A percentile compares a stretch with the other conserved stretches of the same genome.
These are phyloP conservation scores for Parasteatoda tepidariorum DNA, from an alignment of 1,140 invertebrate genomes.

Conservation along the genomic window DNA sequence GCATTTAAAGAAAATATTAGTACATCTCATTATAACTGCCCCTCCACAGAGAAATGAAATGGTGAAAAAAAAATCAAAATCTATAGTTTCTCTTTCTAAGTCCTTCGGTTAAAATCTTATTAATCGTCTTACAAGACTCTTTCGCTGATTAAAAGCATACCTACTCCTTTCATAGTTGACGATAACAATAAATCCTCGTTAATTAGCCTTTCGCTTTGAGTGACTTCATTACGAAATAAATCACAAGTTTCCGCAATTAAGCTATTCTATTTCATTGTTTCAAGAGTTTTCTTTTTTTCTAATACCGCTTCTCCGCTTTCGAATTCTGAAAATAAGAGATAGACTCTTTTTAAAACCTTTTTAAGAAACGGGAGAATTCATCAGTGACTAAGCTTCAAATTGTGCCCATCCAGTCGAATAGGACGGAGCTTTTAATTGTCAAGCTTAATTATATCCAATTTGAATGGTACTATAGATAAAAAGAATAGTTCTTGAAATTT, in stretches of 20 bases:
- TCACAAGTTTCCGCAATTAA: slow-evolving; percentile 3
- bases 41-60: not conserved
- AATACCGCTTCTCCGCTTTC: too few relatives aligned
- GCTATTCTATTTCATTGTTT: not conserved
- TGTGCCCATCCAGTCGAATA: not conserved
- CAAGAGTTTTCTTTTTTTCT: not conserved
- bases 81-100: not conserved
- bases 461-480: too few relatives aligned
- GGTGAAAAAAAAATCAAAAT: not conserved
- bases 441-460: not conserved
- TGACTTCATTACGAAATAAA: slow-evolving; percentile 5
- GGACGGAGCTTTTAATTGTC: not conserved
- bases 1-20: too few relatives aligned
- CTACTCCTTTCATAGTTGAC: not conserved
- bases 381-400: not conserved
- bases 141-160: not conserved
- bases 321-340: too few relatives aligned
- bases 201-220: not conserved
- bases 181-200: not conserved
- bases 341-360: not conserved
- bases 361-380: not conserved
- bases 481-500: too few relatives aligned
- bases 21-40: too few relatives aligned
- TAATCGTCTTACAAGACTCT: not conserved
- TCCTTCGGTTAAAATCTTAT: not conserved